Percentiles rank a stretch among this genome's conserved stretches.
Conservation (phyloP, 2,113 vertebrate species). For the Bufo bufo region DNA sequence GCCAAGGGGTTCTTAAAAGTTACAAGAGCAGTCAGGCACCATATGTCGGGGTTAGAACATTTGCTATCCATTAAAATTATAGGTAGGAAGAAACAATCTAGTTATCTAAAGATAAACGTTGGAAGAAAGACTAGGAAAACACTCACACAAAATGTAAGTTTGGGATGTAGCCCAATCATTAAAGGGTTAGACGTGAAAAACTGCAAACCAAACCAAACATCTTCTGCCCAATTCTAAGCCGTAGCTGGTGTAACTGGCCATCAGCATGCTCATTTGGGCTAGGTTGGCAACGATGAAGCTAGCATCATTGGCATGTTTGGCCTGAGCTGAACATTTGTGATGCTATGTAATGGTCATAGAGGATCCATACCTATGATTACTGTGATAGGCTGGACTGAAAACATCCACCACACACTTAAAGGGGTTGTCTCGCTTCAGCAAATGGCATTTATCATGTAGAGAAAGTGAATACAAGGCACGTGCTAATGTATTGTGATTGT, state of each 20-base stretch:
- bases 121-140: background rate
- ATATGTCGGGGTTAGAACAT: background rate
- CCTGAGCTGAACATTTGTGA: background rate
- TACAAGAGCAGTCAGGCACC: background rate
- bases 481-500: no score
- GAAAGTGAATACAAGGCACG: no score
- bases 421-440: no score
- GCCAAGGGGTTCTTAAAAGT: constrained; percentile 15
- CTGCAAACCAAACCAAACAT: background rate
- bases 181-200: background rate
- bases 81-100: background rate
- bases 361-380: background rate
- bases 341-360: background rate
- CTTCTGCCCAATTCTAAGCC: background rate
- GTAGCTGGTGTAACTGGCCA: background rate
- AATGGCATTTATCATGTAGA: no score
- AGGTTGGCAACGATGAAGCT: background rate
- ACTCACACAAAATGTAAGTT: background rate
- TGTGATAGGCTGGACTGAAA: background rate
- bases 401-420: background rate
- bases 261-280: background rate
- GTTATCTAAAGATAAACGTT: background rate
- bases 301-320: background rate
- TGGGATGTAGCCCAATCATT: background rate
- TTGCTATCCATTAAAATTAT: background rate